These are phyloP conservation scores for Xenopus laevis DNA, from an alignment of 2,113 vertebrate species.

Conservation along the genomic window DNA sequence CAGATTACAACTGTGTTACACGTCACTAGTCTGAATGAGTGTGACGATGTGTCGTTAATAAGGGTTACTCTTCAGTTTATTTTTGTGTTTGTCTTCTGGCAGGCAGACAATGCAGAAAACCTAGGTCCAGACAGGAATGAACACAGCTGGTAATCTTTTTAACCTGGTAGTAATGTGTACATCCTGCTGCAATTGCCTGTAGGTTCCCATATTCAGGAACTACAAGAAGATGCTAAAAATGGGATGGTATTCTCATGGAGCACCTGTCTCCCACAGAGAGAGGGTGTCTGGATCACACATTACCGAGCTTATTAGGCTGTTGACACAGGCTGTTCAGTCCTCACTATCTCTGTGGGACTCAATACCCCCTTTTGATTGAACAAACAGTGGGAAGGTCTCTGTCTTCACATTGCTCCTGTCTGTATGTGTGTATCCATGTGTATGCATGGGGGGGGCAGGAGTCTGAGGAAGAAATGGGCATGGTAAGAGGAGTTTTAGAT, in stretches of 20 bases:
- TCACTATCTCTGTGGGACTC: constrained; percentile 23
- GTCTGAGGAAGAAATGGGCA: background rate
- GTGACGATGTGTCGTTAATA: too few relatives aligned
- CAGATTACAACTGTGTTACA: too few relatives aligned
- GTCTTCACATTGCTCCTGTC: background rate
- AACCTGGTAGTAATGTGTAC: background rate
- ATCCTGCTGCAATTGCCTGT: background rate
- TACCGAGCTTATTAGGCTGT: constrained; percentile 21
- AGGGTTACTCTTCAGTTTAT: background rate
- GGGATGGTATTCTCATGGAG: constrained; percentile 17
- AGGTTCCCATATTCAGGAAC: background rate
- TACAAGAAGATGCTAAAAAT: constrained; percentile 32
- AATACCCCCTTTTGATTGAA: constrained; percentile 25
- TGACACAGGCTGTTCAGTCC: constrained; percentile 37
- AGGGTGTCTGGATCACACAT: constrained; percentile 28
- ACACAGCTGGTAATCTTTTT: constrained; percentile 14
- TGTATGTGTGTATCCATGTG: too few relatives aligned
- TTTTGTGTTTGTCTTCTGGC: background rate
- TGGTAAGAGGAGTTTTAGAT: constrained; percentile 1
- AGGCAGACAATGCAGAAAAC: background rate
- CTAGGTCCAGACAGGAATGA: background rate
- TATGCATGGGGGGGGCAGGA: background rate
- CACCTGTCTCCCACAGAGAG: constrained; percentile 28
- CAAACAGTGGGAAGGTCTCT: constrained; percentile 19
- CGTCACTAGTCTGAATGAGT: too few relatives aligned